Evolutionary conservation across 2,888 invertebrate genomes (phyloP).

Genomic region (Tupiocoris notatus): DNA sequence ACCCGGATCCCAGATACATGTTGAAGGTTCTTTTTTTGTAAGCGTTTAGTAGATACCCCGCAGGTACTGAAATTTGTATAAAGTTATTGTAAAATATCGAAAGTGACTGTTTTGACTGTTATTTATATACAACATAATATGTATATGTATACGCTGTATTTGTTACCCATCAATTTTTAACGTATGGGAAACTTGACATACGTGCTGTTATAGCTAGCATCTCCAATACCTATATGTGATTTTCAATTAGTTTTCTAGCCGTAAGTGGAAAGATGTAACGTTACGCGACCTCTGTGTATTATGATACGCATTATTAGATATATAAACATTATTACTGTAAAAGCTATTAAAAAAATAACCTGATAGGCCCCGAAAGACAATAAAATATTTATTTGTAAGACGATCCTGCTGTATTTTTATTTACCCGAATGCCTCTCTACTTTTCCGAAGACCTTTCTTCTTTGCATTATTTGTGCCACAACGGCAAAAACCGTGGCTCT

Average conservation of each 20-base stretch:
- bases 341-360: slow-evolving; percentile 7
- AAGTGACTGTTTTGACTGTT: slow-evolving; percentile 22
- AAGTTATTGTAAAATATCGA: slow-evolving; percentile 17
- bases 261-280: not conserved
- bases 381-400: slow-evolving; percentile 49
- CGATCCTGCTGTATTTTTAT: slow-evolving; percentile 1
- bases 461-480: too few relatives aligned
- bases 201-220: slow-evolving; percentile 9
- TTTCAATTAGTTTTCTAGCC: not conserved
- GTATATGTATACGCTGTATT: slow-evolving; percentile 13
- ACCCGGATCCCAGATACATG: not conserved
- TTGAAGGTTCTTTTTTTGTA: not conserved
- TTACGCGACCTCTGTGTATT: not conserved
- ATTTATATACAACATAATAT: slow-evolving; percentile 4
- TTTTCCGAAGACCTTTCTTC: too few relatives aligned
- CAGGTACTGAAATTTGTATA: slow-evolving; percentile 11
- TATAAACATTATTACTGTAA: slow-evolving; percentile 20
- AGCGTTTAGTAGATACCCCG: not conserved
- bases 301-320: not conserved
- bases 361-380: slow-evolving; percentile 48
- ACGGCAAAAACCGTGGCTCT: too few relatives aligned
- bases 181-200: slow-evolving; percentile 6
- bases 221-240: slow-evolving; percentile 10
- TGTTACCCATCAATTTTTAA: slow-evolving; percentile 16
- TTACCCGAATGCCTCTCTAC: too few relatives aligned